Conservation (phyloP, 2,888 invertebrate species). For the Orchestes rusci region DNA sequence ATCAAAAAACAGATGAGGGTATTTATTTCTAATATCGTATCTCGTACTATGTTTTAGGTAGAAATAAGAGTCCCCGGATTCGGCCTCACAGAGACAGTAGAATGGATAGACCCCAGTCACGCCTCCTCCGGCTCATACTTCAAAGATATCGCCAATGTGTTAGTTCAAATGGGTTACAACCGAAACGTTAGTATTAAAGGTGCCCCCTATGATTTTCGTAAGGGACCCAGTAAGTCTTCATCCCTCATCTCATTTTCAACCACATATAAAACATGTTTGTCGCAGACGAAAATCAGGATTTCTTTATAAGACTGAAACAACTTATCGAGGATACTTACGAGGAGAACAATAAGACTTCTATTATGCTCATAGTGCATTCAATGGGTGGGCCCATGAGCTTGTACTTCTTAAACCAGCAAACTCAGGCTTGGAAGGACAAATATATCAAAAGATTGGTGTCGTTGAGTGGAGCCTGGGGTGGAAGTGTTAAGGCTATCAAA, state of each 20-base stretch:
- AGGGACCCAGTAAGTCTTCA: constrained; percentile 72
- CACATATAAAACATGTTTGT: background rate
- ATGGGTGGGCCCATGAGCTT: constrained; percentile 95
- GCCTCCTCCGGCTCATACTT: constrained; percentile 81
- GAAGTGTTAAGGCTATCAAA: constrained; percentile 90
- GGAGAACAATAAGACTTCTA: constrained; percentile 66
- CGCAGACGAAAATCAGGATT: constrained; percentile 79
- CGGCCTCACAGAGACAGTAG: constrained; percentile 82
- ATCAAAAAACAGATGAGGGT: too few species aligned
- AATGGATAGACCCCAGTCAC: constrained; percentile 91
- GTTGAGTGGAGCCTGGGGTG: constrained; percentile 92
- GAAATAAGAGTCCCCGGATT: constrained; percentile 76
- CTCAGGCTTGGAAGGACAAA: constrained; percentile 83
- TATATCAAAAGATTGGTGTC: constrained; percentile 77
- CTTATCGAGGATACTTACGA: constrained; percentile 81
- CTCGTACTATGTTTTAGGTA: constrained; percentile 13
- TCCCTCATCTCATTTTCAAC: background rate
- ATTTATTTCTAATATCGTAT: too few species aligned
- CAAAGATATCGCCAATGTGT: constrained; percentile 69
- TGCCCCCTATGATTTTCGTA: constrained; percentile 96
- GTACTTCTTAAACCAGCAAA: constrained; percentile 76
- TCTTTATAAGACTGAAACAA: constrained; percentile 66
- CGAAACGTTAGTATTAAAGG: constrained; percentile 78
- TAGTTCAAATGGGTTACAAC: constrained; percentile 69
- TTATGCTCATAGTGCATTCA: constrained; percentile 86